These are phyloP conservation scores for Nudaria mundana DNA, from an alignment of 2,888 invertebrate genomes.

Conservation along the genomic window DNA sequence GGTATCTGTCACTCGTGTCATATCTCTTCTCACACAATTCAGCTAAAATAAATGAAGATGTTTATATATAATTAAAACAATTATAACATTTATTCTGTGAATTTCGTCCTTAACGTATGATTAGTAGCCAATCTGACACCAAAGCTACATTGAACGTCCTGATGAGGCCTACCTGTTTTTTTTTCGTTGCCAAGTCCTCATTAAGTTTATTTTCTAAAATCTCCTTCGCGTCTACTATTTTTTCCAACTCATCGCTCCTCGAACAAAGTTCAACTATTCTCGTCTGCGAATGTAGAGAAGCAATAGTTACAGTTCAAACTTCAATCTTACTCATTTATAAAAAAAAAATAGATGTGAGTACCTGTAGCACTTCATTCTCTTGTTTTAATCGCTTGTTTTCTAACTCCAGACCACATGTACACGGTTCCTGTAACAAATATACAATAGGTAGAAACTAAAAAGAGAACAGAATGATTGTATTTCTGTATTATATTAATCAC, in stretches of 20 bases:
- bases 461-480: too few species aligned
- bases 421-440: constrained; percentile 48
- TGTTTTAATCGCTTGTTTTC: constrained; percentile 49
- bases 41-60: too few species aligned
- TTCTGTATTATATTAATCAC: too few species aligned
- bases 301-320: background rate
- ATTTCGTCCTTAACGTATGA: too few species aligned
- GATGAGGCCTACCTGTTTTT: constrained; percentile 56
- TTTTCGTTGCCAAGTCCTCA: constrained; percentile 38
- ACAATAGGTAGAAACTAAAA: too few species aligned
- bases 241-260: constrained; percentile 41
- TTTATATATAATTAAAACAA: too few species aligned
- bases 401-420: constrained; percentile 52
- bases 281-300: constrained; percentile 15
- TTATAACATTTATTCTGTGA: too few species aligned
- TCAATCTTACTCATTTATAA: too few species aligned
- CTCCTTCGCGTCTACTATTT: constrained; percentile 32
- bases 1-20: constrained; percentile 31
- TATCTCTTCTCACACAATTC: constrained; percentile 30
- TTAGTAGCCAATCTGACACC: too few species aligned
- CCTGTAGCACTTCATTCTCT: constrained; percentile 31
- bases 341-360: background rate
- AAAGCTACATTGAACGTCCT: too few species aligned
- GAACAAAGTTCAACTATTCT: constrained; percentile 32
- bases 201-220: constrained; percentile 27